These are phyloP conservation scores for Xyrichtys novacula DNA, from an alignment of 2,797 vertebrate genomes.

Conservation along the genomic window DNA sequence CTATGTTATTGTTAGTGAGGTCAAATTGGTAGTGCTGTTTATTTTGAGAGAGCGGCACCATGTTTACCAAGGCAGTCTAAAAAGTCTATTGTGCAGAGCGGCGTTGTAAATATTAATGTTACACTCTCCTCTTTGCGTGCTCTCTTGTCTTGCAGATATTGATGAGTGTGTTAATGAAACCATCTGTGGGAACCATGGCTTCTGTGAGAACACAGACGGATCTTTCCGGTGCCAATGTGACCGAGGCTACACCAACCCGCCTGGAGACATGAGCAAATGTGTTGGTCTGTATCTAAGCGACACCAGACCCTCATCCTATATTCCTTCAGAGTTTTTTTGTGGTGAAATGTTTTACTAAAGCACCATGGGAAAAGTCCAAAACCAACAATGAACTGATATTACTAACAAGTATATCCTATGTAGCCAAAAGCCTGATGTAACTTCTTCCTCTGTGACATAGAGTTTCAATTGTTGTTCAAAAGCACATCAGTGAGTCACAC, in stretches of 20 bases:
- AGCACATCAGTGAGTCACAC: not conserved
- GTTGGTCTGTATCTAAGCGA: conserved; percentile 73
- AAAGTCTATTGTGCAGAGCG: conserved; percentile 29
- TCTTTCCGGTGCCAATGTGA: conserved; percentile 84
- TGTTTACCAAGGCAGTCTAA: conserved; percentile 47
- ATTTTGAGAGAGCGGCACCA: conserved; percentile 40
- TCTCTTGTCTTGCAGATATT: conserved; percentile 68
- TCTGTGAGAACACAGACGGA: conserved; percentile 84
- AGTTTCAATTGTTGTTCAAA: not conserved
- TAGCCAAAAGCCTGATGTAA: conserved; percentile 7
- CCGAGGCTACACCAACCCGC: conserved; percentile 79
- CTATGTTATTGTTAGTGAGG: conserved; percentile 53
- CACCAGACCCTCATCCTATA: not conserved
- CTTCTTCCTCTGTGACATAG: not conserved
- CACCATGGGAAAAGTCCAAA: conserved; percentile 1
- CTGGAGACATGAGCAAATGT: conserved; percentile 70
- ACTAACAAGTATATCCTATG: not conserved
- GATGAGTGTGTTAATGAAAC: conserved; percentile 82
- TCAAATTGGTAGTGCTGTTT: conserved; percentile 55
- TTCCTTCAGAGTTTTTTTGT: not conserved
- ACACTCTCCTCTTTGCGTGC: conserved; percentile 36
- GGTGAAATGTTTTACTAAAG: conserved; percentile 7
- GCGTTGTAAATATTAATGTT: conserved; percentile 58
- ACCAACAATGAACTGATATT: not conserved
- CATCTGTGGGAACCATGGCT: conserved; percentile 81